Base-by-base conservation (phyloP, 2,113 vertebrate species). In the Ophthalmolycus amberensis region DNA sequence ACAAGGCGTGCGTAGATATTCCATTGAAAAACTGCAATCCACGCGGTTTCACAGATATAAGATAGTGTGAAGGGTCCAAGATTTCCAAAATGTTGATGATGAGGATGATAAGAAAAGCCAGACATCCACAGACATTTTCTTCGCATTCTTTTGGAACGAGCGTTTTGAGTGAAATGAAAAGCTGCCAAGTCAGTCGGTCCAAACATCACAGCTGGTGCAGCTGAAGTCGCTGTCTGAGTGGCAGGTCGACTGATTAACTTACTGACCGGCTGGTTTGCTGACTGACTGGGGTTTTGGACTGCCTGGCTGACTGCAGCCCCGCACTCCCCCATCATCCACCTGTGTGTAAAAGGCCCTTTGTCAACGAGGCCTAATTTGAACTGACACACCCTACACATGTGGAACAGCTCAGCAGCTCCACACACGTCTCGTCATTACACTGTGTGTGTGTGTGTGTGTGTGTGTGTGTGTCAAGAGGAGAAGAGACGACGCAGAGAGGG, bases 301-400 rank as follows among this genome's bases (percentile, higher is more conserved):
- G 77, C 74, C 54, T 82, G 67, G 44, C 89, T 75, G 81, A 75
- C 34, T 34, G 34, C 34, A 34, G 34, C 34, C 34, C 34, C 34
- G 5, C 34, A 34, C 34, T 34, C 80, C 84, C 87, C 84, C 89
- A 78, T 89, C 75, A 83, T 93, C 91, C 94, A 95, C 95, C 94
- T 95, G 95, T 93, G 93, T 91, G 92, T 93, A 94, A 94, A 95
- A 92, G 94, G 80, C 88, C 86, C 94, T 95, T 95, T 95, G 94
- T 95, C 91, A 94, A 73, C 62, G 50, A 81, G 80, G 87, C 85
- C 91, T 95, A 93, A 94, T 94, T 93, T 92, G 91, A 95, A 92
- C 90, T 92, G 94, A 95, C 90, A 77, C 89, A 84, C 90, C 85
- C 92, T 88, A 80, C 93, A 95, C 95, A 95, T 95, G 94, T 95